Evolutionary conservation across 2,113 vertebrate species (phyloP), one percentile per base, ranked within the genome.

Genomic region (Anguilla rostrata): DNA sequence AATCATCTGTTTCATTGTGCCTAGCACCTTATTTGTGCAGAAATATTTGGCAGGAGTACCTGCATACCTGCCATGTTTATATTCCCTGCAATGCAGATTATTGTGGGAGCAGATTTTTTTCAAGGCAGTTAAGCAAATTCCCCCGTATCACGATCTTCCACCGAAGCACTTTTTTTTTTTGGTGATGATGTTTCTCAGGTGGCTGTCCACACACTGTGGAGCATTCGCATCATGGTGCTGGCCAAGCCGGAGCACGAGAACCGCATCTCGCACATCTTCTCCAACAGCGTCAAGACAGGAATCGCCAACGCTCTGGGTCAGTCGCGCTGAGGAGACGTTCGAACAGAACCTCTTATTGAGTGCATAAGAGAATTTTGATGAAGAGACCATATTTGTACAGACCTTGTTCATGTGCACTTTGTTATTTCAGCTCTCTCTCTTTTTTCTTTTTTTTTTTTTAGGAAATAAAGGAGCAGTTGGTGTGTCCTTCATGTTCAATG

Each of bases 401-500:
- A 41, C 81, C 3, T 39, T 39, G 87, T 81, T 22, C n/a, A 29
- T 34, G 26, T 18, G 26, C 9, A 34, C 40, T 12, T 18, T 75
- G 12, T 39, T 1, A 11, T 43, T 41, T 0, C 29, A 26, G 12
- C 60, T 84, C 85, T 86, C 90, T 43, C 84, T 57, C 5, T 88
- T 90, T 66, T 66, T 85, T 86, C 90, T 43, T 85, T 57, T 5
- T 88, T 90, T 66, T 66, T 15, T 89, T 91, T 89, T 87, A 97
- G 96, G 96, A 86, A 99, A 99, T 93, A 99, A 99, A 93, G 98
- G 98, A 88, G 98, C 98, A 0, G 98, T 99, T 83, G 98, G 97
- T 0, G 97, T 99, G 63, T 99, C 98, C 0, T 98, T 99, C 93
- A 98, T 99, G 98, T 99, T 99, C 94, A 99, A 99, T 7, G 96